Evolutionary conservation across 2,113 vertebrate genomes (phyloP).

Genomic region (Pithys albifrons): DNA sequence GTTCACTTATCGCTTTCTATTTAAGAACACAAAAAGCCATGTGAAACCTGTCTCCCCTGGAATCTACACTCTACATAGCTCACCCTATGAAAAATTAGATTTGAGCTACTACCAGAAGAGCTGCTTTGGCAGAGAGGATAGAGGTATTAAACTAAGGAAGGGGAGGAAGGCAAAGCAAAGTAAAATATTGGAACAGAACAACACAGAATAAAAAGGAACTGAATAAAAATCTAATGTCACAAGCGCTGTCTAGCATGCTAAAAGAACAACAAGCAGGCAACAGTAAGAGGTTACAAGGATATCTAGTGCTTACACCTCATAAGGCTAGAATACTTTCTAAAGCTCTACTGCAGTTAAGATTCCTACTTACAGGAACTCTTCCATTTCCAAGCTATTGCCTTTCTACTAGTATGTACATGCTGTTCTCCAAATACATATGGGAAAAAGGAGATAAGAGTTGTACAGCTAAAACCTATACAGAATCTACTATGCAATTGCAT

Average conservation of each 20-base stretch:
- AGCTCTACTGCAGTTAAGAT: not conserved
- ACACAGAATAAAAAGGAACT: fast-evolving
- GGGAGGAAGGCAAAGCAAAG: not conserved
- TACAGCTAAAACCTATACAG: not conserved
- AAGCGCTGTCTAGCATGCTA: not conserved
- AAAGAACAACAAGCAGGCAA: not conserved
- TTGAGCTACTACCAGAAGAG: not conserved
- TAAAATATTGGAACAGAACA: not conserved
- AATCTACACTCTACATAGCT: not conserved
- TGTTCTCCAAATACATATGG: not conserved
- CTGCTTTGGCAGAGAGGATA: not conserved
- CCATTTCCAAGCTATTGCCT: not conserved
- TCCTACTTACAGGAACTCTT: not conserved
- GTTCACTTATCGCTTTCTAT: not conserved
- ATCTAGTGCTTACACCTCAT: not conserved
- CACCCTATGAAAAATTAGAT: not conserved
- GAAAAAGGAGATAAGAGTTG: not conserved
- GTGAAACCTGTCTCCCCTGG: not conserved
- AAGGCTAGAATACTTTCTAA: not conserved
- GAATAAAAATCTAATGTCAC: not conserved
- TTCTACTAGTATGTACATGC: not conserved
- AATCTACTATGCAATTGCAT: not conserved
- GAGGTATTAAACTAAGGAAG: fast-evolving
- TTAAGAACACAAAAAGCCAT: not conserved
- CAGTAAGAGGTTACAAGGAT: not conserved